These are phyloP conservation scores for Yponomeuta cagnagella DNA, from an alignment of 2,888 invertebrate species.

Conservation along the genomic window DNA sequence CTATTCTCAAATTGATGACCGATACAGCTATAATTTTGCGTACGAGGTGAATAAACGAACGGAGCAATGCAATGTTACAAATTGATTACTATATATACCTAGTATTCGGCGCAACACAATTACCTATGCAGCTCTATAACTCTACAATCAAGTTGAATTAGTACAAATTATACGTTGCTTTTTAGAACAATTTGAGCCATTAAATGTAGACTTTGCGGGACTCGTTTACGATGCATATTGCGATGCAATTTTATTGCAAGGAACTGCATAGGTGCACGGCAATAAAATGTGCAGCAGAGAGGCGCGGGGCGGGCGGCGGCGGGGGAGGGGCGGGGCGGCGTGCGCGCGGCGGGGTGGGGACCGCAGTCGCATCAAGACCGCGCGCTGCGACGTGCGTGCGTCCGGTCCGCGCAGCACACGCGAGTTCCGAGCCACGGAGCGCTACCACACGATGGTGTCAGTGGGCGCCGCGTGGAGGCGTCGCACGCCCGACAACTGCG, in stretches of 20 bases:
- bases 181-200: background rate
- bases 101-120: background rate
- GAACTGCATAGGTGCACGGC: constrained; percentile 28
- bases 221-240: constrained; percentile 14
- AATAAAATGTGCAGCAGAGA: constrained; percentile 38
- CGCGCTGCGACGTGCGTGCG: constrained; percentile 42
- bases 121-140: background rate
- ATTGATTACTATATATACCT: background rate
- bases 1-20: too few species aligned
- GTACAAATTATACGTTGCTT: background rate
- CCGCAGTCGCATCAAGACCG: constrained; percentile 63
- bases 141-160: background rate
- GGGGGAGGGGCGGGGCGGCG: constrained; percentile 35
- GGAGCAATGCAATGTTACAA: background rate
- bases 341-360: constrained; percentile 17
- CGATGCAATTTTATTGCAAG: constrained; percentile 25
- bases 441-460: constrained; percentile 50
- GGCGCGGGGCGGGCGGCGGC: constrained; percentile 36
- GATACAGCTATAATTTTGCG: too few species aligned
- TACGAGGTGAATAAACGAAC: background rate
- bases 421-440: constrained; percentile 15
- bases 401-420: constrained; percentile 49
- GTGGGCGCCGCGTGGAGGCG: constrained; percentile 67
- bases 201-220: constrained; percentile 11
- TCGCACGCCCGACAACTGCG: constrained; percentile 65